Evolutionary conservation across 2,888 invertebrate genomes (phyloP).

Genomic region (Dorcus parallelipipedus): DNA sequence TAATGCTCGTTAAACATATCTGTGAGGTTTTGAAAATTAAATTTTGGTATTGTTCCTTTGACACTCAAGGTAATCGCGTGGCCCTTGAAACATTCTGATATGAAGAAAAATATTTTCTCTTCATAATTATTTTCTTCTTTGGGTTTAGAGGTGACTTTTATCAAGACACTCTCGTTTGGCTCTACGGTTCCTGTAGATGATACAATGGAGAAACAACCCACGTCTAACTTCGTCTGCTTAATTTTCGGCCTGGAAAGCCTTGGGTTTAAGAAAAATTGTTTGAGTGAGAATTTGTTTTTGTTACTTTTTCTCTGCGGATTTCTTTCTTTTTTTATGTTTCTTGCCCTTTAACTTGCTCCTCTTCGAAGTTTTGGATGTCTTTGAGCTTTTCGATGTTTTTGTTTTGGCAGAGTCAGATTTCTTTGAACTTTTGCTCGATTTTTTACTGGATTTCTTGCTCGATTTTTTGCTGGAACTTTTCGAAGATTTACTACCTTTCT

Average conservation of each 20-base stretch:
- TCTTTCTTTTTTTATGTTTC: slow-evolving; percentile 20
- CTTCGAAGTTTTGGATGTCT: slow-evolving; percentile 15
- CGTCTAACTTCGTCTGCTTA: slow-evolving; percentile 33
- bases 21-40: slow-evolving; percentile 57
- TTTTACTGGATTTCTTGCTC: background rate
- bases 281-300: background rate
- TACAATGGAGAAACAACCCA: slow-evolving; percentile 43
- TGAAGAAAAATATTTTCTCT: slow-evolving; percentile 41
- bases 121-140: slow-evolving; percentile 38
- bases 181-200: slow-evolving; percentile 43
- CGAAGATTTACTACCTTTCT: slow-evolving; percentile 17
- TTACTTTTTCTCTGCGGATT: slow-evolving; percentile 22
- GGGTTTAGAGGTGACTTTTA: slow-evolving; percentile 44
- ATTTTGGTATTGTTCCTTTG: slow-evolving; percentile 55
- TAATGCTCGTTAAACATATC: slow-evolving; percentile 60
- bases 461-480: slow-evolving; percentile 9
- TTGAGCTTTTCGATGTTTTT: slow-evolving; percentile 20
- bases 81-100: slow-evolving; percentile 51
- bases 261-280: background rate
- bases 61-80: slow-evolving; percentile 52
- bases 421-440: slow-evolving; percentile 4
- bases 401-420: slow-evolving; percentile 11
- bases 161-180: slow-evolving; percentile 35
- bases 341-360: slow-evolving; percentile 18
- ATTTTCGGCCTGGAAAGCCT: slow-evolving; percentile 10